A percentile compares a stretch with the other conserved stretches of the same genome.
Evolutionary conservation across 2,888 invertebrate species (phyloP).

Genomic region (Rhynchonema sp.): DNA sequence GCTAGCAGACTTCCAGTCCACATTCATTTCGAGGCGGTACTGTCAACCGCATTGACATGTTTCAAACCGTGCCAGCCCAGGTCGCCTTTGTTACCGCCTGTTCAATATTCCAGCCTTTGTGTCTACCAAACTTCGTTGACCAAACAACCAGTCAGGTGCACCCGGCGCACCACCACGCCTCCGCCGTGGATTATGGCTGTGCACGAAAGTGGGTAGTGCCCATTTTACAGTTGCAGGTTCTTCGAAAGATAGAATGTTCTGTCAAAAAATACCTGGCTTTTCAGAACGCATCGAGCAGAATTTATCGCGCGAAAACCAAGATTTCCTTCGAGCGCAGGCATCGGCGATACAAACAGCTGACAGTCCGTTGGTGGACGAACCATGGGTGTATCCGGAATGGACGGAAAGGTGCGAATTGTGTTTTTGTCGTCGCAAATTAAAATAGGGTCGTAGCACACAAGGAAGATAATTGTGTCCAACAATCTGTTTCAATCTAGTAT

Average conservation of each 20-base stretch:
- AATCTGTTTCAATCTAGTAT: not conserved
- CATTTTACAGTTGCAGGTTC: not conserved
- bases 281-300: not conserved
- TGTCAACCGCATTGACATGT: too few species aligned
- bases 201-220: not conserved
- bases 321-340: not conserved
- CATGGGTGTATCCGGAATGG: not conserved
- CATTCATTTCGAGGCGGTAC: too few species aligned
- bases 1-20: too few species aligned
- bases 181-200: not conserved
- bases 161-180: not conserved
- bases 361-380: not conserved
- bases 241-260: not conserved
- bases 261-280: too few species aligned
- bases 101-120: not conserved
- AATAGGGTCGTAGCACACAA: too few species aligned
- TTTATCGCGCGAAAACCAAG: not conserved
- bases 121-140: not conserved
- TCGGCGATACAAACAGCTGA: not conserved
- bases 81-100: too few species aligned
- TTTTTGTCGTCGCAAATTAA: too few species aligned
- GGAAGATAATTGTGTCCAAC: too few species aligned
- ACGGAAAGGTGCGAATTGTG: not conserved
- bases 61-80: too few species aligned
- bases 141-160: not conserved